Evolutionary conservation across 2,113 vertebrate genomes (phyloP), one percentile per base, ranked within the genome.

Genomic region (Hystrix brachyura): DNA sequence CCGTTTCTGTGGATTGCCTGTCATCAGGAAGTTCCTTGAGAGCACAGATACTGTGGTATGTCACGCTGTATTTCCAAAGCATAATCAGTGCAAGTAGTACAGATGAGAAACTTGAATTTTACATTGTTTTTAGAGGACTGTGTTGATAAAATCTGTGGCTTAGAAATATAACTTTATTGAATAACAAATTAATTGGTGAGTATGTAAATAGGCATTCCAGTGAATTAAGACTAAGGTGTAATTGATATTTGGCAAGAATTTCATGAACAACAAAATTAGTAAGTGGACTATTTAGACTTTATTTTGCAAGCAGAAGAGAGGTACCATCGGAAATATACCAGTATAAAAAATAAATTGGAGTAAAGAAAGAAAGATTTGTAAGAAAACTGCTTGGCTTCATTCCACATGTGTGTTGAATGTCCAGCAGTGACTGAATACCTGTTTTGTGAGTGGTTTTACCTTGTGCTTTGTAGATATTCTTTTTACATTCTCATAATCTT

Each of bases 51-150:
- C 15, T 29, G 4, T 69, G 18, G 51, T 64, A 48, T 72, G 7
- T 21, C 62, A 64, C 7, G 43, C 32, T 93, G 46, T 86, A 29
- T 93, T 90, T 91, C 27, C 25, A 67, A 91, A 57, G 9, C 12
- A 19, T 51, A 79, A 81, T 88, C n/a, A 55, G 46, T 91, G 17
- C 14, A 95, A 69, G 32, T 51, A 19, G 38, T 60, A 34, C 1
- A 1, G 43, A 89, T 82, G 57, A 74, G 79, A 95, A 72, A 55
- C 82, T 76, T 69, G 79, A 71, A 87, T 96, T 90, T 94, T 94
- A 55, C 62, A 23, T 93, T 93, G 1, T 83, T 76, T 95, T 94
- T 87, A 92, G 27, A 94, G 32, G 32, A 87, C 46, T 81, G 21
- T 90, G 87, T 43, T n/a, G 79, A 15, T 90, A 67, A 84, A 92